Base-by-base conservation (phyloP, 2,797 vertebrate genomes). In the Thalassophryne amazonica region DNA sequence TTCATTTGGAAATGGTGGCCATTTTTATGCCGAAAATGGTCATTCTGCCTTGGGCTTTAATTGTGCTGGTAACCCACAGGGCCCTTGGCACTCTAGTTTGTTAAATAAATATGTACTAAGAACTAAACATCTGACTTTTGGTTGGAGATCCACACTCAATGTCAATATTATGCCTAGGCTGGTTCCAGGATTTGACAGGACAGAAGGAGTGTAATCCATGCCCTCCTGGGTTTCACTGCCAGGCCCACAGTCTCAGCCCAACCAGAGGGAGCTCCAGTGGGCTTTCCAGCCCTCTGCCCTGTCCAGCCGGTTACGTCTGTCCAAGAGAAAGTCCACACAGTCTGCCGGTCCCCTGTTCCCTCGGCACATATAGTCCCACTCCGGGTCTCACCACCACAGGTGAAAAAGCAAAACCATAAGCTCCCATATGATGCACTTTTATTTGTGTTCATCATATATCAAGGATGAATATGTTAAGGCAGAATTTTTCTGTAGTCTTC, bases 251-350 rank as follows among this genome's bases (percentile, higher is more conserved):
- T 55, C 32, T 40, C 15, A 63, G 49, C 36, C 29, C 70, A 18
- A 62, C 66, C 11, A 73, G 59, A n/a, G 81, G 72, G 37, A 73
- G 59, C 46, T 60, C 64, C 17, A 40, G 38, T 2, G 85, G 78
- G 20, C 49, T 79, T 19, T 62, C 68, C 29, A 57, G 16, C 49
- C 91, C 89, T 43, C 47, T 85, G 32, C 86, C 78, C 33, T 93
- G 91, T 65, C 89, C 90, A 15, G 58, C 84, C 39, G 94, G 95
- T 32, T 90, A 92, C 69, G 90, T 90, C 45, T 99, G 95, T 73
- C 92, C 93, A 43, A 76, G 63, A 37, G 85, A 86, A 23, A 90
- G 89, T 22, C 62, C 69, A 21, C 77, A 66, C 49, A 83, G 80
- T 49, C 86, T 56, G 0, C 92, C 91, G 36, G 42, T 91, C 14